phyloP scores from a whole-genome alignment of 2,888 invertebrate genomes.

The Pachycephus smyrnensis region DNA sequence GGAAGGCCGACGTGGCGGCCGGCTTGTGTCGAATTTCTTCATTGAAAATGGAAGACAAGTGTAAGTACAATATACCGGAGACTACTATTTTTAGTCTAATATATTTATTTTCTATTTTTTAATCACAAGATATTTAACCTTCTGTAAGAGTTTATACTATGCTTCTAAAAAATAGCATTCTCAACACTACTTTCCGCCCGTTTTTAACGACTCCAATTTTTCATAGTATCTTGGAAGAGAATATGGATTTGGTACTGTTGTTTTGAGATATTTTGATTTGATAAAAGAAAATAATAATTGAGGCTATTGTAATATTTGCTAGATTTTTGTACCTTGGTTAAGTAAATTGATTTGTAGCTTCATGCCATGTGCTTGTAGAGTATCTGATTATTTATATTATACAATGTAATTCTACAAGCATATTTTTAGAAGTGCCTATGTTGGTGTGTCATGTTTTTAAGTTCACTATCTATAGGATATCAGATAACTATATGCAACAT shows the following conservation, averaged over 20 bases:
- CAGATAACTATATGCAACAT: neutral
- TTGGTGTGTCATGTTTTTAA: neutral
- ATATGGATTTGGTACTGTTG: neutral
- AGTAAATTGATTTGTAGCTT: neutral
- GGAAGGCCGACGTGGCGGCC: slow-evolving; percentile 58
- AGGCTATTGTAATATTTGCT: neutral
- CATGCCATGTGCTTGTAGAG: neutral
- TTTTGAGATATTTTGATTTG: neutral
- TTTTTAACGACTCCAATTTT: neutral
- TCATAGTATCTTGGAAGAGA: neutral
- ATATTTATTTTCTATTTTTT: neutral
- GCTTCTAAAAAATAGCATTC: neutral
- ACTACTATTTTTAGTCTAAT: neutral
- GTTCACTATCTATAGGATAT: neutral
- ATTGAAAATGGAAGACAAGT: slow-evolving; percentile 41
- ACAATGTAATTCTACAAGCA: neutral
- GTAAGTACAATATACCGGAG: slow-evolving; percentile 42
- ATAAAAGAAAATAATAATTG: neutral
- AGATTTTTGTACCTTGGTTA: neutral
- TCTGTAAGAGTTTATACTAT: neutral
- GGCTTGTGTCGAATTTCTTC: slow-evolving; percentile 40
- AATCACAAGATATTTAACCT: neutral
- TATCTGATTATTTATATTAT: neutral
- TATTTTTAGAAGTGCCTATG: neutral
- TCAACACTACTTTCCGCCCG: neutral